A percentile compares a stretch with the other conserved stretches of the same genome.
These are phyloP conservation scores for Chionodraco myersi DNA, from an alignment of 2,113 vertebrate species.

Conservation along the genomic window DNA sequence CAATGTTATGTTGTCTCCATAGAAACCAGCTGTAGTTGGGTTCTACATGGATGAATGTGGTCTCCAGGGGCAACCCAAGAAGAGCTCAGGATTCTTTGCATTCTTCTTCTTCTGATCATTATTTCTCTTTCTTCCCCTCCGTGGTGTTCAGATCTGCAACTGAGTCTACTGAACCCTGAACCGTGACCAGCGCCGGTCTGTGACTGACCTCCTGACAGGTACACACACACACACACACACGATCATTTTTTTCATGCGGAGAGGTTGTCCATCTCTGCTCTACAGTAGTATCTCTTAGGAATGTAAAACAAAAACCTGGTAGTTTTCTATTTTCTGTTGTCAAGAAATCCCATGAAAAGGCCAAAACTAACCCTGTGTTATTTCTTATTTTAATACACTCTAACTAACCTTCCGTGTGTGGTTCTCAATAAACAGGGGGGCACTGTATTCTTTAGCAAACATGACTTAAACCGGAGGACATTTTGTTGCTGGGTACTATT, in stretches of 20 bases:
- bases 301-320: background rate
- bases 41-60: slow-evolving; percentile 61
- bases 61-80: slow-evolving; percentile 53
- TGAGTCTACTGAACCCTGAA: slow-evolving; percentile 61
- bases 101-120: slow-evolving; percentile 60
- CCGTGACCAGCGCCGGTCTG: slow-evolving; percentile 54
- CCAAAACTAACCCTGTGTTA: background rate
- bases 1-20: slow-evolving; percentile 53
- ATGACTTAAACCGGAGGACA: background rate
- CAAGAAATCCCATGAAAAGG: background rate
- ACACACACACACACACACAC: slow-evolving; percentile 26
- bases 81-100: slow-evolving; percentile 55
- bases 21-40: slow-evolving; percentile 56
- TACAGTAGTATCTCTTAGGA: background rate
- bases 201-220: slow-evolving; percentile 75
- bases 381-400: background rate
- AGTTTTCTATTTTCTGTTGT: background rate
- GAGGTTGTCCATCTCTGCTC: background rate
- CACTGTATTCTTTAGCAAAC: slow-evolving; percentile 1
- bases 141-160: slow-evolving; percentile 69
- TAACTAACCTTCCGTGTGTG: background rate
- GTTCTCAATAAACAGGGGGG: background rate
- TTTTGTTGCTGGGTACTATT: background rate
- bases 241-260: background rate
- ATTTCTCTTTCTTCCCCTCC: slow-evolving; percentile 15